phyloP scores from a whole-genome alignment of 2,888 invertebrate species.

The Cyclophora punctaria region DNA sequence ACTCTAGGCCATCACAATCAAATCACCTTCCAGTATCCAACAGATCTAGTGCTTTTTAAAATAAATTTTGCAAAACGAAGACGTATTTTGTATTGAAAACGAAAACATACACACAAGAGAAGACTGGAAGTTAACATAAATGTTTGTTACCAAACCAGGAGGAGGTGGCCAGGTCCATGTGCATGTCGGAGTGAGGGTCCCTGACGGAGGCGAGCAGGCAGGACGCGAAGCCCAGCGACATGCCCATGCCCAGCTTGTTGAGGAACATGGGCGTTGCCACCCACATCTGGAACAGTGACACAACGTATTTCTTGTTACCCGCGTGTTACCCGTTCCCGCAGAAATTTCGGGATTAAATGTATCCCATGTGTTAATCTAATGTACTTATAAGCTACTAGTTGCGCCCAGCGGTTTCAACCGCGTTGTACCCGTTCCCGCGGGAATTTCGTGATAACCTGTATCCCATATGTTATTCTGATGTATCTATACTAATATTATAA shows the following conservation, averaged over 20 bases:
- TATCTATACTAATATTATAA: too few relatives aligned
- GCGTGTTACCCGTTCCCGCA: too few relatives aligned
- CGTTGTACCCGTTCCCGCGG: too few relatives aligned
- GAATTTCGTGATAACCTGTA: too few relatives aligned
- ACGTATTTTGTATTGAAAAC: not conserved
- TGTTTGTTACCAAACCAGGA: slow-evolving; percentile 66
- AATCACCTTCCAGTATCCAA: too few relatives aligned
- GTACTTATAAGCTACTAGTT: too few relatives aligned
- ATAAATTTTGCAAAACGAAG: not conserved
- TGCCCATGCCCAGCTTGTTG: slow-evolving; percentile 36
- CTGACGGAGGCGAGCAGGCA: slow-evolving; percentile 71
- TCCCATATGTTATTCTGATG: too few relatives aligned
- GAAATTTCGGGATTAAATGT: too few relatives aligned
- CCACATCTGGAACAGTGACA: not conserved
- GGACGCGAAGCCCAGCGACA: slow-evolving; percentile 67
- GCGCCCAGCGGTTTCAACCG: too few relatives aligned
- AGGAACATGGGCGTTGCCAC: slow-evolving; percentile 19
- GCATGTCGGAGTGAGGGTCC: slow-evolving; percentile 37
- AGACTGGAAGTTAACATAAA: not conserved
- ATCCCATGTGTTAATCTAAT: too few relatives aligned
- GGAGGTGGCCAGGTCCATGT: slow-evolving; percentile 47
- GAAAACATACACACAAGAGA: not conserved
- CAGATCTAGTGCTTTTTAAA: not conserved
- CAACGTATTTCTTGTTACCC: too few relatives aligned
- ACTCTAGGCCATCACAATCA: too few relatives aligned